Evolutionary conservation across 2,113 vertebrate genomes (phyloP), one percentile per base, ranked within the genome.

Genomic region (Actenoides hombroni): DNA sequence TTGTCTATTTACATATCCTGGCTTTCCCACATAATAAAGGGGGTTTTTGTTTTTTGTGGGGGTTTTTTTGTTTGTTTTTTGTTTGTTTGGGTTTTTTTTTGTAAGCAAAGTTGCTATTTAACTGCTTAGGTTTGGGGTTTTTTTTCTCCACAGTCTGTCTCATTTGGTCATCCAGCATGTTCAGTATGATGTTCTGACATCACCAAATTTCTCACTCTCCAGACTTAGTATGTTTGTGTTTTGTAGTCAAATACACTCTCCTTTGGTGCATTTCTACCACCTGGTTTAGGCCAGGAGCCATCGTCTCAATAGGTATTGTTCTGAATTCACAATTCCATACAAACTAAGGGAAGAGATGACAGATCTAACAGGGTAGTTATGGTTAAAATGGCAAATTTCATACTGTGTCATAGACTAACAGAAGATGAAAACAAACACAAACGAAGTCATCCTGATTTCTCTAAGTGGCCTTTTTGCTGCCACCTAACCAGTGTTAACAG

Each of bases 391-490:
- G 87, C 69, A 96, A 84, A 97, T 97, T 97, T 98, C 96, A 90
- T 96, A 96, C 91, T 97, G 97, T 97, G 90, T 97, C 97, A 96
- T 79, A 97, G 93, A 93, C 92, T 97, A 97, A 97, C 91, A 91
- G 94, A 96, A 97, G 96, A 94, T 61, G 71, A 97, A 98, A 98
- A 97, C 95, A 98, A 97, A 97, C 87, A 95, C 92, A 97, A 97
- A 95, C 93, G 97, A 97, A 98, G 91, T 95, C 95, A 95, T 96
- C 94, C 83, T 86, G 71, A 92, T 95, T 97, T 95, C 88, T 96
- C 93, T 70, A 90, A 95, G 88, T 95, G 88, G 96, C 95, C 92
- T 96, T 97, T 95, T 92, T 96, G 86, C 90, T 95, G 94, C 94
- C 90, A 67, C 95, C 93, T 94, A 95, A 97, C 83, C 95, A 93